These are phyloP conservation scores for Coelinius sp. DNA, from an alignment of 2,888 invertebrate species.

Conservation along the genomic window DNA sequence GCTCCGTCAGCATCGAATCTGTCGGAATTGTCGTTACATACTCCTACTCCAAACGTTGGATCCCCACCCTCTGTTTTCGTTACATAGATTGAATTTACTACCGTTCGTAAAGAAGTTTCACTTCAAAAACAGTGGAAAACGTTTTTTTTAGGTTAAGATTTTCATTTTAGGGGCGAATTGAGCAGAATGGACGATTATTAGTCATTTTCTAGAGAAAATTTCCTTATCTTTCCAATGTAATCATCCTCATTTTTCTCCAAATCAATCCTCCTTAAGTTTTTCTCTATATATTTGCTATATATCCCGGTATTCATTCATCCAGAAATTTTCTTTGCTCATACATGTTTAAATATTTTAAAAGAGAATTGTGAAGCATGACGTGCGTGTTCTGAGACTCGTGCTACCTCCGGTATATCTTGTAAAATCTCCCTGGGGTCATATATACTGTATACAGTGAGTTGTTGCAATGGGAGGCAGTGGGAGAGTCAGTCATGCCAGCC, in stretches of 20 bases:
- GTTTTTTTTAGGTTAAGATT: not conserved
- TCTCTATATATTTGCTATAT: not conserved
- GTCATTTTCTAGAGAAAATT: not conserved
- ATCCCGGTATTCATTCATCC: not conserved
- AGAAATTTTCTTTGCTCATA: not conserved
- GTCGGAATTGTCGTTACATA: no score
- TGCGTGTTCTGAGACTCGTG: conserved; percentile 26
- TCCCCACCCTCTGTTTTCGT: no score
- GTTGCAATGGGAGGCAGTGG: conserved; percentile 21
- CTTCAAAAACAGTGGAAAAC: not conserved
- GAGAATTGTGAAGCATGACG: conserved; percentile 17
- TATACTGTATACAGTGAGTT: conserved; percentile 22
- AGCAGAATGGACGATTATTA: not conserved
- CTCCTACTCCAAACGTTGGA: no score
- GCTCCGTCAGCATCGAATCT: no score
- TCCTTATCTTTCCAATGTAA: not conserved
- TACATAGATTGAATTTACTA: no score
- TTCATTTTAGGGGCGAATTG: not conserved
- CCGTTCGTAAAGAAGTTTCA: no score
- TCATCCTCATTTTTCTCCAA: not conserved
- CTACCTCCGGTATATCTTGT: conserved; percentile 14
- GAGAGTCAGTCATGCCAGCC: conserved; percentile 26
- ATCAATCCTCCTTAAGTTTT: not conserved
- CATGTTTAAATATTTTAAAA: conserved; percentile 9
- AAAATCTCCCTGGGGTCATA: conserved; percentile 24